Base-by-base conservation (phyloP, 2,888 invertebrate genomes). In the Cataglyphis albicans region DNA sequence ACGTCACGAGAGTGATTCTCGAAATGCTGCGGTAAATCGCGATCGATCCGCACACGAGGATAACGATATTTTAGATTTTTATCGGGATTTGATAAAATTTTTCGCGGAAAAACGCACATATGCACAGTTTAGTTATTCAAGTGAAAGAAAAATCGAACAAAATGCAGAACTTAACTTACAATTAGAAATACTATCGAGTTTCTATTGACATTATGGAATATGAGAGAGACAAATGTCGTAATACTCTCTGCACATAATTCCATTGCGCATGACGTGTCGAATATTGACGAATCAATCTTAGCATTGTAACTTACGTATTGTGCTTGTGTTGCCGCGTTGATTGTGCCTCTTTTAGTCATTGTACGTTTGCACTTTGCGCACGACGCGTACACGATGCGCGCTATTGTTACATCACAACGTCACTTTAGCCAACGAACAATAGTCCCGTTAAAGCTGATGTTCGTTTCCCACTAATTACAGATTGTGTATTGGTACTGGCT, bases 381-480 rank as follows among this genome's bases (percentile, higher is more conserved):
- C 74, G 59, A 63, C 74, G 21, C 41, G 25, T 68, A 44, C 61
- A 61, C 76, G 65, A 76, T 65, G 78, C 70, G 70, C 70, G 18
- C 78, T 21, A 70, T 80, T 80, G 78, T 80, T 80, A 15, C 25
- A 25, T 44, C 59, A 35, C 70, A 48, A 70, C 78, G 59, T 70
- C 25, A 59, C 32, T 59, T 59, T 44, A 70, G 59, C 35, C 44
- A 6, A 21, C 68, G 78, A 68, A 80, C 78, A 80, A 80, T 80
- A 25, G 70, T 35, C 59, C 68, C n/a, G 78, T 68, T 80, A 59
- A 68, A 59, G 78, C 70, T 80, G 78, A 80, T 80, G 78, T 80
- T 80, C 78, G 78, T 80, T 80, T 80, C 18, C 59, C 78, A 68
- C 78, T 80, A 80, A 68, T 76, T 76, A 76, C 76, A 57, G 38